Percentiles rank a stretch among this genome's conserved stretches.
Evolutionary conservation across 2,113 vertebrate genomes (phyloP).

Genomic region (Xiphophorus maculatus): DNA sequence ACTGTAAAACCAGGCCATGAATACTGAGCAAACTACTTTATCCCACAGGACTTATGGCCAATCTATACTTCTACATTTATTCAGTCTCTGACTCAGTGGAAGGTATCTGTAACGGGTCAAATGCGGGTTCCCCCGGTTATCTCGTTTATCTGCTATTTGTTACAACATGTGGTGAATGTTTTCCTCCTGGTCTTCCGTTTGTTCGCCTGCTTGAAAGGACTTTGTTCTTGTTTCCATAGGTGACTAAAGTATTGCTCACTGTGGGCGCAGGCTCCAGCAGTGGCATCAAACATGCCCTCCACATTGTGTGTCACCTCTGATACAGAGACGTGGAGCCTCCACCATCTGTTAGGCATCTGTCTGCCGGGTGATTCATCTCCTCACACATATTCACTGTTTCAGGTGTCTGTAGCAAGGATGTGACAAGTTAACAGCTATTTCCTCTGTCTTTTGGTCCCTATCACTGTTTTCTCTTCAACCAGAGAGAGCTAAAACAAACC

Average conservation of each 20-base stretch:
- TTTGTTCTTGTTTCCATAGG: constrained; percentile 17
- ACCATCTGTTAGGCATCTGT: constrained; percentile 70
- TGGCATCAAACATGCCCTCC: constrained; percentile 55
- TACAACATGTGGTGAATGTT: constrained; percentile 36
- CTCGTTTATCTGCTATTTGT: constrained; percentile 52
- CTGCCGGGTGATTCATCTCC: constrained; percentile 49
- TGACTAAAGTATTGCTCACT: constrained; percentile 53
- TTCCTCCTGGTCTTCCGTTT: constrained; percentile 12
- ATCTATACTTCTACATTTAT: constrained; percentile 71
- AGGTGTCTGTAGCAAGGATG: constrained; percentile 31
- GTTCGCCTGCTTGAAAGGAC: constrained; percentile 14
- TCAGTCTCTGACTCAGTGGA: constrained; percentile 47
- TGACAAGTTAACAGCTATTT: constrained; percentile 34
- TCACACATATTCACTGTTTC: constrained; percentile 34
- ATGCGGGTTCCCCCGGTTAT: constrained; percentile 49
- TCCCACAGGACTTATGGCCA: constrained; percentile 57
- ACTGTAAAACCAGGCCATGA: constrained; percentile 63
- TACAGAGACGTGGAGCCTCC: constrained; percentile 26
- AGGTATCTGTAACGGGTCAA: constrained; percentile 39
- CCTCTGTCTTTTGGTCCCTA: neutral
- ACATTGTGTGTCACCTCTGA: constrained; percentile 54
- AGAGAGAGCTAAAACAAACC: neutral
- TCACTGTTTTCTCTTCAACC: neutral
- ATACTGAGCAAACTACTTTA: constrained; percentile 67
- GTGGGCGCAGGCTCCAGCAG: constrained; percentile 21